phyloP scores from a whole-genome alignment of 2,797 vertebrate species.

The Thalassophryne amazonica region DNA sequence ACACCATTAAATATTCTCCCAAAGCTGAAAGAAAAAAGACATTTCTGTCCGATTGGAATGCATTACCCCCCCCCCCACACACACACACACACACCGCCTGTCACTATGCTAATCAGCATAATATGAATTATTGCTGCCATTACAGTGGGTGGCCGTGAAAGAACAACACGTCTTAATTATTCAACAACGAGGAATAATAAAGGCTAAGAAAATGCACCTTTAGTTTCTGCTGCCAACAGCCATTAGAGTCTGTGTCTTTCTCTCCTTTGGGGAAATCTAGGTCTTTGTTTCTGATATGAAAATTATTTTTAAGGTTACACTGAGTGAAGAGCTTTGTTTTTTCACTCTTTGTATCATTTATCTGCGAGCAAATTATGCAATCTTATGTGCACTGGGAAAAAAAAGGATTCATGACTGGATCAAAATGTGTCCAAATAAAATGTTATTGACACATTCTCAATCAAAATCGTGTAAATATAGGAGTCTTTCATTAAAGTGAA shows the following conservation, averaged over 20 bases:
- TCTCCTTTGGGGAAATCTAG: slow-evolving; percentile 10
- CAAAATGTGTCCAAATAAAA: too few species aligned
- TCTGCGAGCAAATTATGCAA: too few species aligned
- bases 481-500: slow-evolving; percentile 10
- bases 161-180: slow-evolving; percentile 68
- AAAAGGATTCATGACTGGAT: too few species aligned
- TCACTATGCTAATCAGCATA: slow-evolving; percentile 60
- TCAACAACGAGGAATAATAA: slow-evolving; percentile 56
- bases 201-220: slow-evolving; percentile 51
- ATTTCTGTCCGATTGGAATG: slow-evolving; percentile 29
- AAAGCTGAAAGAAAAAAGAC: slow-evolving; percentile 5
- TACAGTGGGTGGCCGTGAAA: slow-evolving; percentile 53
- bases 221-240: slow-evolving; percentile 48
- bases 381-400: too few species aligned
- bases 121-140: slow-evolving; percentile 71
- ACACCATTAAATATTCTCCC: slow-evolving; percentile 32
- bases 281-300: neutral
- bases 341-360: slow-evolving; percentile 2
- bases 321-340: slow-evolving; percentile 34
- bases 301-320: slow-evolving; percentile 15
- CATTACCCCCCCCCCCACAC: slow-evolving; percentile 21
- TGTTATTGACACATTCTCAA: too few species aligned
- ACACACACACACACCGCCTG: too few species aligned
- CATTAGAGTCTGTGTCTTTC: slow-evolving; percentile 37
- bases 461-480: too few species aligned